Evolutionary conservation across 2,888 invertebrate genomes (phyloP).

Genomic region (Hoplodrina ambigua): DNA sequence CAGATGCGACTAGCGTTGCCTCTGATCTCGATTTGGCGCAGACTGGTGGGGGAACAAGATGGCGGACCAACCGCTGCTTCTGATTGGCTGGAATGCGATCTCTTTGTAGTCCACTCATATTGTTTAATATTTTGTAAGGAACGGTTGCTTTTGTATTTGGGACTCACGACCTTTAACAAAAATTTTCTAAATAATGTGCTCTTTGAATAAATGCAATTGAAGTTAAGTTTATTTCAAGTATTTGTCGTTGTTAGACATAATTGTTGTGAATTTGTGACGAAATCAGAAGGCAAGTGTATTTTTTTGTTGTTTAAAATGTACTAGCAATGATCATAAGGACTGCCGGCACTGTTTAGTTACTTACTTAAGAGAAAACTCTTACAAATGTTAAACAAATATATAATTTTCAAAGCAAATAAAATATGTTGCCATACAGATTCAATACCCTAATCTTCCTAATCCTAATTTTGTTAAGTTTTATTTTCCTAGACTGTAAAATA

Average conservation of each 20-base stretch:
- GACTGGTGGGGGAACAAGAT: constrained; percentile 79
- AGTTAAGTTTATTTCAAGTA: not conserved
- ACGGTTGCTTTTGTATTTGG: constrained; percentile 51
- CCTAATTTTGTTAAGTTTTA: no score
- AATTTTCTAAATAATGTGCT: not conserved
- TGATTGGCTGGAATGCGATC: constrained; percentile 68
- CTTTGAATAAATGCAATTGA: constrained; percentile 9
- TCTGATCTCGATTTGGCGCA: constrained; percentile 58
- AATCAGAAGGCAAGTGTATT: not conserved
- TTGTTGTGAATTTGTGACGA: not conserved
- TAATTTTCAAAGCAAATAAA: not conserved
- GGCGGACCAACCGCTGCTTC: constrained; percentile 67
- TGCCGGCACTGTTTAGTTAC: not conserved
- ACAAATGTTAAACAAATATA: not conserved
- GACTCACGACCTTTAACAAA: not conserved
- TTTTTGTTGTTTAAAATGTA: no score
- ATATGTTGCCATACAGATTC: no score
- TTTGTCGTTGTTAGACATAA: not conserved
- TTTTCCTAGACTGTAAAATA: no score
- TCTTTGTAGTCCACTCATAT: constrained; percentile 56
- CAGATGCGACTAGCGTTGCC: constrained; percentile 71
- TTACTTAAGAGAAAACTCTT: not conserved
- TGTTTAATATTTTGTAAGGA: constrained; percentile 51
- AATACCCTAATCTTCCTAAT: no score
- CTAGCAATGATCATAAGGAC: not conserved